These are phyloP conservation scores for Tangara arthus DNA, from an alignment of 2,797 vertebrate species.

Conservation along the genomic window DNA sequence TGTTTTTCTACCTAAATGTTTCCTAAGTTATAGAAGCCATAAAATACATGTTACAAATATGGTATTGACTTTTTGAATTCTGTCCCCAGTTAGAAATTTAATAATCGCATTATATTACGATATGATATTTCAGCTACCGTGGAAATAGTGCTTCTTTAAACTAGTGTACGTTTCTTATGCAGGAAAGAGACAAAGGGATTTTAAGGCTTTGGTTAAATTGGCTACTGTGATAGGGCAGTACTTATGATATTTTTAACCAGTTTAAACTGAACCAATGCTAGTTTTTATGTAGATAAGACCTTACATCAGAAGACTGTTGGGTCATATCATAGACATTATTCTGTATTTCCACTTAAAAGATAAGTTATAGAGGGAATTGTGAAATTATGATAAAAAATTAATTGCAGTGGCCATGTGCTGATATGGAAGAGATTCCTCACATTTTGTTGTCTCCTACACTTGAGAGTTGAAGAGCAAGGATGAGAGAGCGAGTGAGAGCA, in stretches of 20 bases:
- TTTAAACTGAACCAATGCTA: not conserved
- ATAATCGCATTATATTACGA: not conserved
- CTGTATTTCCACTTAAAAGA: not conserved
- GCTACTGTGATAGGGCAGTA: not conserved
- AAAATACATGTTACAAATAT: not conserved
- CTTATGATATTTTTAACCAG: not conserved
- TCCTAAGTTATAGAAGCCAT: not conserved
- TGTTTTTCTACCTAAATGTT: not conserved
- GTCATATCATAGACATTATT: not conserved
- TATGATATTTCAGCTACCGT: not conserved
- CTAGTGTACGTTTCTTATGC: not conserved
- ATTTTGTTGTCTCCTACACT: not conserved
- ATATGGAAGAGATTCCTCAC: not conserved
- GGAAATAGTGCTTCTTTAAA: not conserved
- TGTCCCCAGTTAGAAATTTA: not conserved
- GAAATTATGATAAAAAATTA: not conserved
- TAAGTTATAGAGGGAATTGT: not conserved
- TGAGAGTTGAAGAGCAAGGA: not conserved
- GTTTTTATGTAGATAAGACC: not conserved
- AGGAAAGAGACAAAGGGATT: not conserved
- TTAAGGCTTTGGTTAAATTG: not conserved
- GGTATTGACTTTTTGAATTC: not conserved
- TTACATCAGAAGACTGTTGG: not conserved
- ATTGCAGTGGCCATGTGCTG: not conserved
- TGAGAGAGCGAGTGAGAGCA: fast-evolving